These are phyloP conservation scores for Quadroppia sp. DNA, from an alignment of 2,888 invertebrate species.

Conservation along the genomic window DNA sequence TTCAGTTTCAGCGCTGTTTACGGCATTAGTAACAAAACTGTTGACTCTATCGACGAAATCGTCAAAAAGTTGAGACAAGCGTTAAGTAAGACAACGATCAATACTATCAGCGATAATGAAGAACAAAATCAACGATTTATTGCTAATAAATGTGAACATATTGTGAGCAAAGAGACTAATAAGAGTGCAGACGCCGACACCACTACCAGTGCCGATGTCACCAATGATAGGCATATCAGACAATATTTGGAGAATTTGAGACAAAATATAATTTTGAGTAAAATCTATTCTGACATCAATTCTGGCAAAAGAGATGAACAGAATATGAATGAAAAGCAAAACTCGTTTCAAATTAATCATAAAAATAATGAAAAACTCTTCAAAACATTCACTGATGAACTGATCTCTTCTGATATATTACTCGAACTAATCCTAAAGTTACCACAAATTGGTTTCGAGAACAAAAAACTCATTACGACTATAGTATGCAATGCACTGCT, in stretches of 20 bases:
- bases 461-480: conserved; percentile 28
- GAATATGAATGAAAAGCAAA: neutral
- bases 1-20: neutral
- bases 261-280: conserved; percentile 21
- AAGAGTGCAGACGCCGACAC: neutral
- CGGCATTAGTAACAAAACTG: neutral
- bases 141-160: too few relatives aligned
- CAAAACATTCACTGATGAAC: conserved; percentile 3
- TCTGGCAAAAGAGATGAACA: neutral
- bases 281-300: neutral
- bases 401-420: conserved; percentile 13
- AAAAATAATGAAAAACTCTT: conserved; percentile 3
- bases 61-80: conserved; percentile 31
- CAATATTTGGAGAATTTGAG: conserved; percentile 21
- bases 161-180: neutral
- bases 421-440: conserved; percentile 24
- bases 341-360: neutral
- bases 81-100: neutral
- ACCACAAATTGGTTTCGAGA: conserved; percentile 40
- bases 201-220: neutral
- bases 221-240: conserved; percentile 7
- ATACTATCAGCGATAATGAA: too few relatives aligned
- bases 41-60: conserved; percentile 16
- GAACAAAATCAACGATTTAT: too few relatives aligned
- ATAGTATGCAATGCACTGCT: conserved; percentile 39